Evolutionary conservation across 1,140 invertebrate genomes (phyloP).

Genomic region (Muscidifurax raptorellus): DNA sequence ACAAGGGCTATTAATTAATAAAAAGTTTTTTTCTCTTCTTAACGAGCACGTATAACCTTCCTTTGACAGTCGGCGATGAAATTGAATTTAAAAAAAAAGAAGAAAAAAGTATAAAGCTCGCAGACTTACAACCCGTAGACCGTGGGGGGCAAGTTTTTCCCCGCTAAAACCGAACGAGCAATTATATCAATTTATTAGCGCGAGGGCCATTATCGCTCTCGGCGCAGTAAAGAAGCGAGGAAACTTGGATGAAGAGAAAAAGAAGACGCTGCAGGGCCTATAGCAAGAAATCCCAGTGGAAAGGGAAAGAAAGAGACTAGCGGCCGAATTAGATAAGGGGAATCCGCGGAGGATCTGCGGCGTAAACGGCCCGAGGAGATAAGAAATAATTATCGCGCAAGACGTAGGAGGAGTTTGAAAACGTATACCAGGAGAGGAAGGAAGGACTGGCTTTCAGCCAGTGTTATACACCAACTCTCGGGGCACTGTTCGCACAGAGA

Average conservation of each 20-base stretch:
- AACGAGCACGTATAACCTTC: neutral
- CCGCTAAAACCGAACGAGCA: conserved; percentile 5
- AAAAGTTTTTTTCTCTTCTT: neutral
- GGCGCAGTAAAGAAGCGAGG: neutral
- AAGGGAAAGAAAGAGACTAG: neutral
- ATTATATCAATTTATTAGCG: conserved; percentile 21
- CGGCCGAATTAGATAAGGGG: conserved; percentile 3
- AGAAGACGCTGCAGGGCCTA: neutral
- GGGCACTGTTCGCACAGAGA: neutral
- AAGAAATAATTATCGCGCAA: conserved; percentile 53
- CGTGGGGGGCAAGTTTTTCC: neutral
- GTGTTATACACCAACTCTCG: neutral
- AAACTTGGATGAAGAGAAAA: neutral
- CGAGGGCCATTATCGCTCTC: neutral
- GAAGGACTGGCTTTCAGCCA: neutral
- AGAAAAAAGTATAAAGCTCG: neutral
- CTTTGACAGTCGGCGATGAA: neutral
- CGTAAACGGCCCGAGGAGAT: conserved; percentile 47
- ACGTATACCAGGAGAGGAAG: neutral
- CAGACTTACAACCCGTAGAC: neutral
- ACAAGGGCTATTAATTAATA: neutral
- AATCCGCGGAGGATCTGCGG: neutral
- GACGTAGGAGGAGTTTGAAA: neutral
- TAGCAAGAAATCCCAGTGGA: neutral
- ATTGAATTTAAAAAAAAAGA: neutral